A percentile compares a stretch with the other conserved stretches of the same genome.
Conservation (phyloP, 2,113 vertebrate species). For the Peromyscus californicus region DNA sequence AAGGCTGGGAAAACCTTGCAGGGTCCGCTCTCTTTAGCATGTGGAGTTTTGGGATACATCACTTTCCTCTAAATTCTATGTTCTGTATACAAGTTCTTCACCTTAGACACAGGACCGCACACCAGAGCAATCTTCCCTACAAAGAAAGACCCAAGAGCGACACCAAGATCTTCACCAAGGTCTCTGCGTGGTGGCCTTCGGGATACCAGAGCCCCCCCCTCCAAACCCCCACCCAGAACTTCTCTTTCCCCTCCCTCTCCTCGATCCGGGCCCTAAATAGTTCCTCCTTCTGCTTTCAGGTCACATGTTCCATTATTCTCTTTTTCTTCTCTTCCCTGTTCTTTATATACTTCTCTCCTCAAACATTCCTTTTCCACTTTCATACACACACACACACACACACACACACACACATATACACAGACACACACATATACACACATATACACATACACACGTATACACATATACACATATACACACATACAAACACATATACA, state of each 20-base stretch:
- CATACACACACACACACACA: background rate
- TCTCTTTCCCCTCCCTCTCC: background rate
- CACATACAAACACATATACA: too few relatives aligned
- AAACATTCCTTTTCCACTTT: background rate
- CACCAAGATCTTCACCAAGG: background rate
- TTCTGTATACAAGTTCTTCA: background rate
- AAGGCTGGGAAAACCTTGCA: background rate
- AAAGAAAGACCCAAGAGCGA: background rate
- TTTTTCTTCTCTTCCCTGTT: too few relatives aligned
- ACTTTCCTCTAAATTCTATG: constrained; percentile 34
- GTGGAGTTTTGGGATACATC: background rate
- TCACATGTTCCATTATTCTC: background rate
- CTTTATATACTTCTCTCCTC: background rate
- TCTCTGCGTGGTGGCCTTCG: background rate
- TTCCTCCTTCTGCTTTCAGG: background rate
- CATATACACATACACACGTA: rapidly evolving
- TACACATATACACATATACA: too few relatives aligned
- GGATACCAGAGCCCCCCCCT: background rate
- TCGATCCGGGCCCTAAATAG: background rate
- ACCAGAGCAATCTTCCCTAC: background rate
- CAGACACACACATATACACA: background rate
- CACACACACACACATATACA: background rate
- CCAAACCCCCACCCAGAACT: background rate
- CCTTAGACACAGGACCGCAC: background rate
- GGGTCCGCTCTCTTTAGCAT: background rate